A percentile compares a stretch with the other conserved stretches of the same genome.
Conservation (phyloP, 2,113 vertebrate genomes). For the Xyliphius kryptos region DNA sequence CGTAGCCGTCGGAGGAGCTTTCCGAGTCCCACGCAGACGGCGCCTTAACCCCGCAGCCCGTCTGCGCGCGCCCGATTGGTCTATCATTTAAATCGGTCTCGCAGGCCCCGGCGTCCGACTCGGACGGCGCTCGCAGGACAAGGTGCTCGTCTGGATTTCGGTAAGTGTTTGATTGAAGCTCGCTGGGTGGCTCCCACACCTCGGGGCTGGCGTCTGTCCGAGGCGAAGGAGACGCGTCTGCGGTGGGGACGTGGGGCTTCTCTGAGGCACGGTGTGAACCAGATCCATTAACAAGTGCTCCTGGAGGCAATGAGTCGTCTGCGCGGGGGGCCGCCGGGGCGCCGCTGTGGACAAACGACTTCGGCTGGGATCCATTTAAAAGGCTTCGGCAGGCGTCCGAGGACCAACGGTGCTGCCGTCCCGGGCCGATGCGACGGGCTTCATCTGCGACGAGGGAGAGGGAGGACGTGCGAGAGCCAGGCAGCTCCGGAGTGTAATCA, state of each 20-base stretch:
- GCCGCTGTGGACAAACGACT: conserved; percentile 82
- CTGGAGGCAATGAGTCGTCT: conserved; percentile 81
- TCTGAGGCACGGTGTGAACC: conserved; percentile 87
- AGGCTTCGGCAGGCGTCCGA: conserved; percentile 85
- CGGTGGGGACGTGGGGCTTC: conserved; percentile 82
- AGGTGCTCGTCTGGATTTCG: conserved; percentile 77
- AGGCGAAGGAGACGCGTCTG: conserved; percentile 78
- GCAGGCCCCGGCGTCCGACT: conserved; percentile 70
- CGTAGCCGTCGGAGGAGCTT: conserved; percentile 77
- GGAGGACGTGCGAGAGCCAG: conserved; percentile 69
- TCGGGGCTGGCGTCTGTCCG: conserved; percentile 71
- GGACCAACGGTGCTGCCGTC: conserved; percentile 72
- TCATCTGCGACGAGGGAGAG: conserved; percentile 38
- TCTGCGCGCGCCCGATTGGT: conserved; percentile 75
- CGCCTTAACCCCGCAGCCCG: conserved; percentile 65
- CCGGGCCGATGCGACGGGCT: conserved; percentile 67
- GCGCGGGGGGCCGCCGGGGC: conserved; percentile 81
- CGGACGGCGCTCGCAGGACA: conserved; percentile 80
- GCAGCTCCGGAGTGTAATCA: conserved; percentile 58
- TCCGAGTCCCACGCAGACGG: conserved; percentile 62
- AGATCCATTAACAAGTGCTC: conserved; percentile 94
- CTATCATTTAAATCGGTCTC: conserved; percentile 73
- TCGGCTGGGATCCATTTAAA: conserved; percentile 92
- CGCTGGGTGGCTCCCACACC: conserved; percentile 75
- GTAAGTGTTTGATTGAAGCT: conserved; percentile 81